Evolutionary conservation across 2,888 invertebrate species (phyloP).

Genomic region (Gymnocheta viridis): DNA sequence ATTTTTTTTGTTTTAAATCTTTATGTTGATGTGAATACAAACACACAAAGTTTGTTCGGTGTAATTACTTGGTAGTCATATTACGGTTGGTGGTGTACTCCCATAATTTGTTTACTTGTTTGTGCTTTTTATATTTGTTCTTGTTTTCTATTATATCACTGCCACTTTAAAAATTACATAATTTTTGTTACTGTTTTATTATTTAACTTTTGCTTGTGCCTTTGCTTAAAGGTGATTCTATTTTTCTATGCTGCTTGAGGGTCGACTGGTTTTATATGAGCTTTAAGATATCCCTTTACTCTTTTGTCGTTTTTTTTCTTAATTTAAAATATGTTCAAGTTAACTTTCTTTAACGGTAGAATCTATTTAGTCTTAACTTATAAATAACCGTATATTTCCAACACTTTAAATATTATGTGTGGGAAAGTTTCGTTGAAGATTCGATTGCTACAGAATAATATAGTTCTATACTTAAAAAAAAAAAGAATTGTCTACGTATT

Average conservation of each 20-base stretch:
- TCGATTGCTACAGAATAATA: too few species aligned
- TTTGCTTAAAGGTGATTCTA: background rate
- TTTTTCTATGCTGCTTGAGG: background rate
- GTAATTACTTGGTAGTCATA: too few species aligned
- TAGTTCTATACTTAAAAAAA: too few species aligned
- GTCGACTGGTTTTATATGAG: background rate
- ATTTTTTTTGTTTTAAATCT: background rate
- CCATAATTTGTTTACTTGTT: background rate
- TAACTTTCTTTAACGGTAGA: background rate
- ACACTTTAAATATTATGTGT: too few species aligned
- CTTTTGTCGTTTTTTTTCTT: background rate
- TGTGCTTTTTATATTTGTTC: background rate
- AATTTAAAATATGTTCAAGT: background rate
- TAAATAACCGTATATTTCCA: background rate
- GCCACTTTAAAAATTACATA: background rate
- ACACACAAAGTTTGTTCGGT: too few species aligned
- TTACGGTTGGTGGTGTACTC: background rate
- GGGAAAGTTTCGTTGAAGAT: too few species aligned
- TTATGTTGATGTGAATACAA: background rate
- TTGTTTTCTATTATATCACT: background rate
- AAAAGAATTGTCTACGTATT: too few species aligned
- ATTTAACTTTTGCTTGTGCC: background rate
- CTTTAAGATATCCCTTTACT: background rate
- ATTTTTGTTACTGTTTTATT: background rate
- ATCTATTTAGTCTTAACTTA: background rate